Conservation (phyloP, 1,140 invertebrate genomes). For the Bradysia coprophila region DNA sequence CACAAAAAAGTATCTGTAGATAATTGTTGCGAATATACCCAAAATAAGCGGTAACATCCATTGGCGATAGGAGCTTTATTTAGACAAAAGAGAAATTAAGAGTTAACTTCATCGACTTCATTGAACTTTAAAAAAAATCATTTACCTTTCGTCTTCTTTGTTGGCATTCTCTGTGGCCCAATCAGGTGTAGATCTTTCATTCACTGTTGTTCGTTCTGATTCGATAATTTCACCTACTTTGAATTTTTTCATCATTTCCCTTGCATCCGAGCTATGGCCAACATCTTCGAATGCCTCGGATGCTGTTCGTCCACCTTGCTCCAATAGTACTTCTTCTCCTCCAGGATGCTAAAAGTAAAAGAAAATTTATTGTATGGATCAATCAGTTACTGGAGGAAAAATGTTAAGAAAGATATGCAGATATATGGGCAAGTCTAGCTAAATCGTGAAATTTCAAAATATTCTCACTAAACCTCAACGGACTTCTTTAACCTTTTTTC, state of each 20-base stretch:
- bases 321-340: constrained; percentile 87
- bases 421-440: no score
- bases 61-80: constrained; percentile 45
- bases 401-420: no score
- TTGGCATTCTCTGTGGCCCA: constrained; percentile 12
- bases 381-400: no score
- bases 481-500: no score
- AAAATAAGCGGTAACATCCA: constrained; percentile 68
- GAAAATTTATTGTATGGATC: no score
- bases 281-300: constrained; percentile 94
- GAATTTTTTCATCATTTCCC: constrained; percentile 82
- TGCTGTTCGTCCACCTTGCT: constrained; percentile 72
- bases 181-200: constrained; percentile 19
- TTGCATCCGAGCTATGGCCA: constrained; percentile 89
- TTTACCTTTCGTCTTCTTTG: constrained; percentile 12
- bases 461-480: no score
- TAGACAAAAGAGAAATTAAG: constrained; percentile 12
- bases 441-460: no score
- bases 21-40: constrained; percentile 58
- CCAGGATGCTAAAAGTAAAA: constrained; percentile 67
- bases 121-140: not conserved
- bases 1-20: constrained; percentile 61
- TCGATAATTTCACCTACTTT: constrained; percentile 77
- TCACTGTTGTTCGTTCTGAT: constrained; percentile 31
- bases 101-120: not conserved